Conservation (phyloP, 2,113 vertebrate species). For the Cathartes aura region DNA sequence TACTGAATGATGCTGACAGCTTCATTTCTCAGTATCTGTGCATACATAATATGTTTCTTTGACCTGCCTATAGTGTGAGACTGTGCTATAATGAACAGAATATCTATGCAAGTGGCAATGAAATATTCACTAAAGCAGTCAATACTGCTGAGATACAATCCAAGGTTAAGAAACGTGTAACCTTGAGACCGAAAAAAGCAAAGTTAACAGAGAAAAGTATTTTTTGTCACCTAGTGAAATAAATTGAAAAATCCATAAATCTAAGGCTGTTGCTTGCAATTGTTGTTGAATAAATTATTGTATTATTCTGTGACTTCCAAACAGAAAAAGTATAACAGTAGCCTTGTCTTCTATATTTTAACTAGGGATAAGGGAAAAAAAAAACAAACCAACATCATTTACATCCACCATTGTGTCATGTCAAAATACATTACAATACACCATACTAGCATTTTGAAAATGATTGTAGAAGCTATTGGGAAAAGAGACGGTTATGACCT, state of each 20-base stretch:
- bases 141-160: not conserved
- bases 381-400: not conserved
- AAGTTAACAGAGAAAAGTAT: not conserved
- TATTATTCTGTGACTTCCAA: not conserved
- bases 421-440: not conserved
- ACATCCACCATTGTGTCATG: not conserved
- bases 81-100: not conserved
- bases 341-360: not conserved
- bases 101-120: not conserved
- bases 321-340: not conserved
- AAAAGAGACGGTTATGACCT: not conserved
- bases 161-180: constrained; percentile 25
- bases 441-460: not conserved
- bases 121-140: constrained; percentile 45
- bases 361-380: not conserved
- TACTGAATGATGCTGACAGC: constrained; percentile 31
- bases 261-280: not conserved
- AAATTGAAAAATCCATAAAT: constrained; percentile 11
- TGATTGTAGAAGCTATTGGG: not conserved
- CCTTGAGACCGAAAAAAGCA: not conserved
- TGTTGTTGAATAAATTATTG: not conserved
- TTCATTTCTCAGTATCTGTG: constrained; percentile 45
- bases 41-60: constrained; percentile 16
- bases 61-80: constrained; percentile 1
- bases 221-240: constrained; percentile 5